Evolutionary conservation across 2,113 vertebrate genomes (phyloP), one percentile per base, ranked within the genome.

Genomic region (Terrapene triunguis): DNA sequence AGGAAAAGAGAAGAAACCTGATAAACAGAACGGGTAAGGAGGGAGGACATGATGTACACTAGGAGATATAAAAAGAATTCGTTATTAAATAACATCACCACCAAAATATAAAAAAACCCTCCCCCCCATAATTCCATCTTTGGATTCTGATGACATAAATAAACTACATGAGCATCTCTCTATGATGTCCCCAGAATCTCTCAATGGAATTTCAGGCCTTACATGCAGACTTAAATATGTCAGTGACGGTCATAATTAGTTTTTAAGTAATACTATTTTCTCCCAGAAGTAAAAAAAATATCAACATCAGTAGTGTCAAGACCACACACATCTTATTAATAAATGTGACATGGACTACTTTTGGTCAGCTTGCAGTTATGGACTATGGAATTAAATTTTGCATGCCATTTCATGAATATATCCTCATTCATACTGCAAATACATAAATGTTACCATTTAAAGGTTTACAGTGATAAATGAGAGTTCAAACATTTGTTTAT

Each of bases 221-320:
- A 72, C 1, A 0, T 81, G 80, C 35, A 53, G 84, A 89, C 79
- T 82, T 90, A 91, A 85, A 32, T 94, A 89, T 89, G 91, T 85
- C 86, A 85, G 8, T 80, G 51, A 84, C 59, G 84, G 17, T 35
- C 80, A 35, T 57, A 80, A 96, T 90, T 96, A 95, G 82, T 94
- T 91, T 96, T 95, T 85, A 87, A 86, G 89, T 57, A 57, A 5
- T 85, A 85, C 87, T 57, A 72, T 87, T 92, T 84, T 38, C 90
- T 88, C 48, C 72, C 48, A 50, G 80, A 95, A 82, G 14, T 13
- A 25, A 87, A 97, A 92, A 90, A 97, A 96, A 91, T 86, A 97
- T 48, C 87, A 93, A 2, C 6, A 44, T 90, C 65, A 51, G 81
- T 53, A 88, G 53, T 85, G n/a, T 22, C 80, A 89, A 88, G 87